Evolutionary conservation across 2,797 vertebrate species (phyloP), one percentile per base, ranked within the genome.

Genomic region (Tinamus major): DNA sequence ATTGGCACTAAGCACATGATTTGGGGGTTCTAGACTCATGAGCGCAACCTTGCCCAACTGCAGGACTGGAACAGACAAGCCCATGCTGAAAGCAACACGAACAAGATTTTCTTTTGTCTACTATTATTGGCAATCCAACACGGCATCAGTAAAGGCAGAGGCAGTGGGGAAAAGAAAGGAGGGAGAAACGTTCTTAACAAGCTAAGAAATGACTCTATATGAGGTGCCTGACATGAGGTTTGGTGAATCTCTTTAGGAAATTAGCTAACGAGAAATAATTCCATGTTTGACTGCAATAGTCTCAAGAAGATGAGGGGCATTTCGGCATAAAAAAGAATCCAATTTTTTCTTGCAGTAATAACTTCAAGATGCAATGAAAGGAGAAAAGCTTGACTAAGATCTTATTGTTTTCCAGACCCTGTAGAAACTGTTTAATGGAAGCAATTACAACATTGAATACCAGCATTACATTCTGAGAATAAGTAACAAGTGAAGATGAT

Each of bases 401-500:
- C 92, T 92, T 85, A 95, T 70, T 96, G 94, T 94, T 93, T 92
- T 91, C 77, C 59, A 84, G 85, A 95, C 85, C 91, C 79, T 39
- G 77, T 90, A 94, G 92, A 95, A 94, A 74, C 87, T 55, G 75
- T 88, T 95, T 91, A 95, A 94, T 94, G 87, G 82, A 94, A 85
- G 91, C 92, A 92, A 95, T 94, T 96, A 95, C 74, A 94, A 89
- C 62, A 26, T 76, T 87, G 86, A 82, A 93, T 92, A 87, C 87
- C 84, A 89, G 42, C 65, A 83, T 92, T 91, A 83, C 61, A 70
- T 63, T 79, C 74, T 55, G 74, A 94, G 87, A 94, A 84, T 90
- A 77, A 92, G 83, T 88, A 96, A 92, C 93, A 96, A 96, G 93
- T 95, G 94, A 85, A 79, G 93, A 85, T 87, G 90, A 94, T 56